Base-by-base conservation (phyloP, 2,888 invertebrate species). In the Dugesia japonica region DNA sequence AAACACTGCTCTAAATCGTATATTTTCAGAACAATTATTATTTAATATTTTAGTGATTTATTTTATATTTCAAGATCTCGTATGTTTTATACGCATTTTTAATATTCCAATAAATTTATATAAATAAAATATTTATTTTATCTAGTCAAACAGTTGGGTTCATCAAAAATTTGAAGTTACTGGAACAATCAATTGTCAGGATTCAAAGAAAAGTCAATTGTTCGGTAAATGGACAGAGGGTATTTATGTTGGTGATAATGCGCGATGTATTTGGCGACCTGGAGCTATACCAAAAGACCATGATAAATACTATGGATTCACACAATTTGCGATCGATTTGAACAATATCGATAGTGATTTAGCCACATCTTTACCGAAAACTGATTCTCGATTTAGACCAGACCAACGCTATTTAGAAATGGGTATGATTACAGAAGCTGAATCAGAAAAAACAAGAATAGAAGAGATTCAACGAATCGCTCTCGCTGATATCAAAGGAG, bases 221-320 rank as follows among this genome's bases (percentile, higher is more conserved):
- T 89, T 89, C 83, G 91, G 91, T 0, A 89, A 90, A 83, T 91
- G 91, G 91, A 90, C 89, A 76, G 91, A 91, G 82, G 90, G 89
- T 0, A 85, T 91, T 75, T 89, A 89, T 83, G 89, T 89, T 77
- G 90, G 90, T 0, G 88, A 89, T 79, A 88, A 90, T 78, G 90
- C 89, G 0, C 85, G 88, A 79, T 90, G 90, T 81, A 87, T 91
- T 71, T 91, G 91, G 91, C 85, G 90, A 78, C 90, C 90, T 74
- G 90, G 90, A 72, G 89, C 90, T 0, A 89, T 91, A 88, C 91
- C 91, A 0, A 89, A 90, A 20, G 89, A 91, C 80, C 88, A 89
- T 84, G 89, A 90, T 82, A 81, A 89, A 77, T 91, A 90, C 85
- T 91, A 91, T 85, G 91, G 91, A 1, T 91, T 91, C 86, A 90